Percentiles rank a stretch among this genome's conserved stretches.
Conservation (phyloP, 2,888 invertebrate species). For the Fragum sueziense region DNA sequence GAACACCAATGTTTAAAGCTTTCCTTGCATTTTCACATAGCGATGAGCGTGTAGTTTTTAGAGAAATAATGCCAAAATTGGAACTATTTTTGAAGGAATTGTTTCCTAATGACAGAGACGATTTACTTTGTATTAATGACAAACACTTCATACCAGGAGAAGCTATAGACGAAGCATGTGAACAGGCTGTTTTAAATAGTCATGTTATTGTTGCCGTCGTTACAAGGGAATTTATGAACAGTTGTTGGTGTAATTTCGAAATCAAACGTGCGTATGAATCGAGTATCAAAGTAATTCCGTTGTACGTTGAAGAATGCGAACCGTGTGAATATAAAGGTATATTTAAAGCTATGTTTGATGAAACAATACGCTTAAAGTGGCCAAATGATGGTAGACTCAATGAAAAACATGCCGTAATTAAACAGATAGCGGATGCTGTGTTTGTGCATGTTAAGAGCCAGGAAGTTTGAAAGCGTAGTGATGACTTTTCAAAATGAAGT, state of each 20-base stretch:
- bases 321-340: neutral
- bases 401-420: too few species aligned
- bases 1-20: neutral
- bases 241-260: neutral
- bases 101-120: neutral
- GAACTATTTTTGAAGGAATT: neutral
- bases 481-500: too few species aligned
- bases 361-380: neutral
- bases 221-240: neutral
- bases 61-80: neutral
- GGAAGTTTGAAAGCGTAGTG: too few species aligned
- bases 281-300: neutral
- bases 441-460: too few species aligned
- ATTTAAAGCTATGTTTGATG: neutral
- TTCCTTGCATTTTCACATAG: neutral
- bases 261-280: neutral
- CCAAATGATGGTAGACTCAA: too few species aligned
- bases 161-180: neutral
- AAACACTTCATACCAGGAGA: slow-evolving; percentile 1
- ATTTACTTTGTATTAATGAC: neutral
- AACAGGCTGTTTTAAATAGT: neutral
- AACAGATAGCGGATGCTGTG: too few species aligned
- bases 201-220: neutral
- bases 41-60: neutral
- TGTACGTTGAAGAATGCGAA: neutral